A percentile compares a stretch with the other conserved stretches of the same genome.
Evolutionary conservation across 2,888 invertebrate genomes (phyloP).

Genomic region (Phragmatobia fuliginosa): DNA sequence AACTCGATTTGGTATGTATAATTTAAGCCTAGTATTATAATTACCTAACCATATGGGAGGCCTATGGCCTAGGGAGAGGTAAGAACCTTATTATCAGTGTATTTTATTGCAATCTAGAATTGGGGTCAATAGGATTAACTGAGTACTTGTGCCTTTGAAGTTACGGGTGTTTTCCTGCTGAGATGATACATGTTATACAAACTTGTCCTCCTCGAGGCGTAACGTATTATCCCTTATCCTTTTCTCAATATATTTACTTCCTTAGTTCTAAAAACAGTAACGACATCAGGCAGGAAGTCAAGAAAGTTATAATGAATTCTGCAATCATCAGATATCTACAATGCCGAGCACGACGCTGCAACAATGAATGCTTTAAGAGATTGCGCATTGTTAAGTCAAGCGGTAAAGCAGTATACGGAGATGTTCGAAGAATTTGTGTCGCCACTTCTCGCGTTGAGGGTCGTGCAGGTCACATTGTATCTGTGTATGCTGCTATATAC

Average conservation of each 20-base stretch:
- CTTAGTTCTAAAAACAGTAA: not conserved
- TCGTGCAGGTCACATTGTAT: slow-evolving; percentile 78
- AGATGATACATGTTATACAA: too few relatives aligned
- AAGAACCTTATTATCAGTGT: not conserved
- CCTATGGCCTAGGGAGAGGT: not conserved
- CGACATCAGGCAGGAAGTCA: not conserved
- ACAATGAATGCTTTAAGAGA: slow-evolving; percentile 66
- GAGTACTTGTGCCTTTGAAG: not conserved
- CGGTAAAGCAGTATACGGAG: slow-evolving; percentile 59
- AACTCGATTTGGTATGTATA: slow-evolving; percentile 58
- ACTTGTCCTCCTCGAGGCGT: too few relatives aligned
- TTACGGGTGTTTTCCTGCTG: not conserved
- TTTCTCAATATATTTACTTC: too few relatives aligned
- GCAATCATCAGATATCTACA: slow-evolving; percentile 68
- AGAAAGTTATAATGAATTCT: not conserved
- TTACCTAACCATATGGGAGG: too few relatives aligned
- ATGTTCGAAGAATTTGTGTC: slow-evolving; percentile 75
- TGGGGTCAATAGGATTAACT: not conserved
- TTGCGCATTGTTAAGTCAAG: slow-evolving; percentile 67
- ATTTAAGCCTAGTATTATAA: not conserved
- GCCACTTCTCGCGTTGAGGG: slow-evolving; percentile 71
- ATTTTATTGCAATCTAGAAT: too few relatives aligned
- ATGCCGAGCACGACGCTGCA: slow-evolving; percentile 57
- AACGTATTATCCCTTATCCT: too few relatives aligned
- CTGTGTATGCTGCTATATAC: slow-evolving; percentile 76